These are phyloP conservation scores for Rousettus leschenaultii DNA, from an alignment of 2,113 vertebrate species.

Conservation along the genomic window DNA sequence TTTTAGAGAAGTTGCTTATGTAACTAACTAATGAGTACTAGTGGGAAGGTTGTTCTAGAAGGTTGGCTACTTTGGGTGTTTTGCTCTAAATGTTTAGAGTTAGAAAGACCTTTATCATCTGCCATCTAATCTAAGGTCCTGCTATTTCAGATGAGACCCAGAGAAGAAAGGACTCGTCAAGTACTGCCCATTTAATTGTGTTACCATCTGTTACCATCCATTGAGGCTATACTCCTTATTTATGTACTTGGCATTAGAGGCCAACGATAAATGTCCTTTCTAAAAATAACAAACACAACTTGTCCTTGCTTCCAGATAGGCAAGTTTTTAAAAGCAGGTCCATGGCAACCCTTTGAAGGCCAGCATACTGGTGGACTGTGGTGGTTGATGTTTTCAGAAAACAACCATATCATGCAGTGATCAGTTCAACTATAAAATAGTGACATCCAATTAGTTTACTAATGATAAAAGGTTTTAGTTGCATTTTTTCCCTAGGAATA, in stretches of 20 bases:
- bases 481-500: background rate
- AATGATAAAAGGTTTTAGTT: background rate
- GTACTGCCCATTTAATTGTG: background rate
- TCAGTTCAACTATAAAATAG: background rate
- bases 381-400: conserved; percentile 3
- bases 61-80: background rate
- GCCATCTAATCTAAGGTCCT: background rate
- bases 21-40: background rate
- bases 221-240: background rate
- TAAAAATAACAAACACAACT: background rate
- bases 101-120: background rate
- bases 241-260: conserved; percentile 1
- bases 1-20: background rate
- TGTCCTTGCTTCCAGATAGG: conserved; percentile 1
- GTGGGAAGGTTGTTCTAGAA: background rate
- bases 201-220: background rate
- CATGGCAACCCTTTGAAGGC: background rate
- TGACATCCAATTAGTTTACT: background rate
- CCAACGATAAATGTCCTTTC: background rate
- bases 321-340: conserved; percentile 26
- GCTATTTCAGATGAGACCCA: background rate
- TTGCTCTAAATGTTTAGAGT: background rate
- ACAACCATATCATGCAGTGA: background rate
- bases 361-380: background rate
- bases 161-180: background rate